Evolutionary conservation across 2,797 vertebrate species (phyloP).

Genomic region (Pangasius larnaudii): DNA sequence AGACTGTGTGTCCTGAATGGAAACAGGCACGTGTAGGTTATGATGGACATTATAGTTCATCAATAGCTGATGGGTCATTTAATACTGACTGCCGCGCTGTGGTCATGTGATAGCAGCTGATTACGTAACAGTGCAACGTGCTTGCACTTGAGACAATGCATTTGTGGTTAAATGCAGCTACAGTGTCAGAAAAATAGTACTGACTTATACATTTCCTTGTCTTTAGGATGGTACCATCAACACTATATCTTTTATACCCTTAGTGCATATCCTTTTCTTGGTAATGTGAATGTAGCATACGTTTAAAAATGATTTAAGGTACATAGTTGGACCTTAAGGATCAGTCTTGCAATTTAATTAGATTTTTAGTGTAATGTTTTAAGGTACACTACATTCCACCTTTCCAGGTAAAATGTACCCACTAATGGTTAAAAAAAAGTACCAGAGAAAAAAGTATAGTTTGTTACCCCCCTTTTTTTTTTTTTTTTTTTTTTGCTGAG

Average conservation of each 20-base stretch:
- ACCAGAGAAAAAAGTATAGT: not conserved
- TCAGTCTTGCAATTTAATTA: not conserved
- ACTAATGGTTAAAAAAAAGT: not conserved
- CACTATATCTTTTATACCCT: not conserved
- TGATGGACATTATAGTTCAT: not conserved
- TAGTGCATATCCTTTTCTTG: not conserved
- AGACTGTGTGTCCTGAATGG: not conserved
- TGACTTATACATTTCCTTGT: not conserved
- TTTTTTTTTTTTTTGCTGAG: not conserved
- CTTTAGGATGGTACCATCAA: not conserved
- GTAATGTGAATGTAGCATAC: not conserved
- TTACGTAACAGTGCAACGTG: not conserved
- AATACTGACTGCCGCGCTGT: not conserved
- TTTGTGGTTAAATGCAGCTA: not conserved
- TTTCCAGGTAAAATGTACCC: not conserved
- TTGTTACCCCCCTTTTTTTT: not conserved
- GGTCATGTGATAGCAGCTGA: conserved; percentile 54
- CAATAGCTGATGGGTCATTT: not conserved
- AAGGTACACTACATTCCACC: not conserved
- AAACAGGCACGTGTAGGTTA: not conserved
- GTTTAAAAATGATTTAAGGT: not conserved
- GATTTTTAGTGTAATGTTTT: not conserved
- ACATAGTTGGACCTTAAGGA: not conserved
- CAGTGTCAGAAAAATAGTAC: not conserved
- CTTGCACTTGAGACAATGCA: not conserved